Evolutionary conservation across 2,888 invertebrate genomes (phyloP).

Genomic region (Melieria crassipennis): DNA sequence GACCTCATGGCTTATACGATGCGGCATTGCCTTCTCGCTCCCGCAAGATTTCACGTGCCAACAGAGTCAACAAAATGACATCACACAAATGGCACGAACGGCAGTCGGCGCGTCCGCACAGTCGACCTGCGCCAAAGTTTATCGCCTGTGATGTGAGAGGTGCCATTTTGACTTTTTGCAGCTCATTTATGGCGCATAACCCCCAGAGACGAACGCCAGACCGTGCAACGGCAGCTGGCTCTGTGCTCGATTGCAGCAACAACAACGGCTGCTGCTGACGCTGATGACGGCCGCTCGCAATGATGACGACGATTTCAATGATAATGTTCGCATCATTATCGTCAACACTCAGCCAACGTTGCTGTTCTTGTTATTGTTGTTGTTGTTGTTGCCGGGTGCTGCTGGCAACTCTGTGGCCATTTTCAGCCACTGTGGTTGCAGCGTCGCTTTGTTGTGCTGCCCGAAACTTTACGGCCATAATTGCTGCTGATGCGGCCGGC

Average conservation of each 20-base stretch:
- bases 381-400: not conserved
- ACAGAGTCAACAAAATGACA: too few species aligned
- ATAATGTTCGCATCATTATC: too few species aligned
- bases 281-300: slow-evolving; percentile 12
- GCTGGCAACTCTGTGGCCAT: not conserved
- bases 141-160: slow-evolving; percentile 12
- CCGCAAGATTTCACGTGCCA: too few species aligned
- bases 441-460: not conserved
- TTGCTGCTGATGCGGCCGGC: slow-evolving; percentile 39
- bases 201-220: slow-evolving; percentile 10
- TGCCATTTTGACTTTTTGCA: slow-evolving; percentile 29
- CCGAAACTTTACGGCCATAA: slow-evolving; percentile 38
- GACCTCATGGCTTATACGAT: too few species aligned
- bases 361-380: not conserved
- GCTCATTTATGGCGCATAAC: slow-evolving; percentile 31
- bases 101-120: too few species aligned
- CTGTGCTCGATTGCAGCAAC: not conserved
- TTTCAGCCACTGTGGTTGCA: not conserved
- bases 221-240: not conserved
- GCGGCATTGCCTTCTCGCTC: too few species aligned
- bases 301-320: not conserved
- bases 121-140: slow-evolving; percentile 9
- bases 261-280: not conserved
- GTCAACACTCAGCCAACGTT: too few species aligned
- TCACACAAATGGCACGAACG: too few species aligned